phyloP scores from a whole-genome alignment of 2,797 vertebrate genomes.

The Crypturellus tataupa region DNA sequence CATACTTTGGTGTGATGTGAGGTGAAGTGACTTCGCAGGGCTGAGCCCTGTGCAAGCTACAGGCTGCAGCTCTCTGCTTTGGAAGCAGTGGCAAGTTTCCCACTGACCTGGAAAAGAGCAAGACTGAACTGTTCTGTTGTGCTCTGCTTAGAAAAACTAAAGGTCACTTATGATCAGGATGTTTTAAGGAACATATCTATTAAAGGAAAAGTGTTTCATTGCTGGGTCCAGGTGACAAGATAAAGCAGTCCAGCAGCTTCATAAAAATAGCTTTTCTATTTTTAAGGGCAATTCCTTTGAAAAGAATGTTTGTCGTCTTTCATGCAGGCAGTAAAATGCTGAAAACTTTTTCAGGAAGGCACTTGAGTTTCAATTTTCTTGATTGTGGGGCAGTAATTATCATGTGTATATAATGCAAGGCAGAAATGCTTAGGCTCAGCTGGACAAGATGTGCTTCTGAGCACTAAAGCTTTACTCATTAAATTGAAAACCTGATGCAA shows the following conservation, averaged over 20 bases:
- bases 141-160: slow-evolving; percentile 12
- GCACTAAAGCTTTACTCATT: slow-evolving; percentile 11
- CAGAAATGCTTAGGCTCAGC: neutral
- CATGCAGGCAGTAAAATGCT: slow-evolving; percentile 19
- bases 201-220: slow-evolving; percentile 43
- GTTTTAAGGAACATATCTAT: slow-evolving; percentile 36
- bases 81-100: slow-evolving; percentile 12
- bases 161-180: neutral
- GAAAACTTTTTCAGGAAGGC: neutral
- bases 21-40: neutral
- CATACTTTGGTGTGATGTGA: neutral
- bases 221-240: slow-evolving; percentile 31
- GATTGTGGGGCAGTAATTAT: neutral
- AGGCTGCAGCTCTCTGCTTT: neutral
- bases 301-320: slow-evolving; percentile 18
- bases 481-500: slow-evolving; percentile 40
- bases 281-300: slow-evolving; percentile 31
- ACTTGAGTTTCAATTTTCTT: neutral
- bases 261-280: slow-evolving; percentile 55
- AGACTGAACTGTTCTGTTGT: neutral
- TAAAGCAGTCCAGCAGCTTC: slow-evolving; percentile 26
- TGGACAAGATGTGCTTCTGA: neutral
- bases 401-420: neutral
- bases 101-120: neutral
- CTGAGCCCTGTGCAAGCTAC: neutral